Conservation (phyloP, 2,888 invertebrate species). For the Vannuccia rotundouncinata region DNA sequence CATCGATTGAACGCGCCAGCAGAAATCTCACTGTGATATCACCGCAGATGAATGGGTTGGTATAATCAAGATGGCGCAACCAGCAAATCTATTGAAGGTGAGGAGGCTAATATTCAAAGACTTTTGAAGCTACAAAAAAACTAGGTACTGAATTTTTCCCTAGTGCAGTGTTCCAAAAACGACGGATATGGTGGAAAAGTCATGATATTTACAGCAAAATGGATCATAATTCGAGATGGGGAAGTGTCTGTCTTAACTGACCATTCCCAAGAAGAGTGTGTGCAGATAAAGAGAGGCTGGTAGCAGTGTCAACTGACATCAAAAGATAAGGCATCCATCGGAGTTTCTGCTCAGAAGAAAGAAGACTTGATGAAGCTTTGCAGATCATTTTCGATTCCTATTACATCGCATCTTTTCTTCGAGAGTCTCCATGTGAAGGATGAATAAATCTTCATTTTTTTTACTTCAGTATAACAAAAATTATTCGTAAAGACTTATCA, state of each 20-base stretch:
- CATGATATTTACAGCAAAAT: no score
- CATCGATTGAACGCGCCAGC: neutral
- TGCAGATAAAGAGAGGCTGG: neutral
- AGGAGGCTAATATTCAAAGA: neutral
- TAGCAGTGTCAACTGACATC: neutral
- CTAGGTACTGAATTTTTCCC: no score
- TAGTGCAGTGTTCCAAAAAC: no score
- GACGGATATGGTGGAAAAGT: no score
- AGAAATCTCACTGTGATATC: neutral
- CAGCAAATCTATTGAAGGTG: neutral
- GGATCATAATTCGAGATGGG: no score
- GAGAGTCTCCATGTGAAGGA: neutral
- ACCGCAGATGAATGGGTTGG: slow-evolving; percentile 6
- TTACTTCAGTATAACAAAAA: no score
- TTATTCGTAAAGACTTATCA: no score
- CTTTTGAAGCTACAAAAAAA: no score
- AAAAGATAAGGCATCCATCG: neutral
- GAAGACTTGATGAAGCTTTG: slow-evolving; percentile 2
- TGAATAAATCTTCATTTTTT: neutral
- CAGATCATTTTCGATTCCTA: neutral
- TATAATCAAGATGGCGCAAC: slow-evolving; percentile 15
- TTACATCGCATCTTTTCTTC: neutral
- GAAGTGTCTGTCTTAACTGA: no score
- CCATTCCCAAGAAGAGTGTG: no score
- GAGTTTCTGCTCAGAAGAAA: neutral